Percentiles rank a stretch among this genome's conserved stretches.
phyloP scores from a whole-genome alignment of 2,797 vertebrate genomes.

The Thaleichthys pacificus region DNA sequence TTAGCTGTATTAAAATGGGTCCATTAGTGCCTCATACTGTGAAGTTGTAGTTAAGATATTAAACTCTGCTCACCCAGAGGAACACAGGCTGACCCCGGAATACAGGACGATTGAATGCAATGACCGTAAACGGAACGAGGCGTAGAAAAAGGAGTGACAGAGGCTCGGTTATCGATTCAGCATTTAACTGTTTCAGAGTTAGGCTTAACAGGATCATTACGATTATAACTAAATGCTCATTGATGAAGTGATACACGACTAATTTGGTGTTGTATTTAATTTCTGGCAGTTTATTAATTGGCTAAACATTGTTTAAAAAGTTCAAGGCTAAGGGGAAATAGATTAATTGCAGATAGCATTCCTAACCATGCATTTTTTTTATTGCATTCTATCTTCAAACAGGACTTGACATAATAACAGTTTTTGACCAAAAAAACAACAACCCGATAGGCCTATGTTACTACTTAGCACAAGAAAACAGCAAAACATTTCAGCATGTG shows the following conservation, averaged over 20 bases:
- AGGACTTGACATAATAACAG: too few relatives aligned
- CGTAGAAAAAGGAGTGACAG: slow-evolving; percentile 26
- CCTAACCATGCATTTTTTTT: background rate
- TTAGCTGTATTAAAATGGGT: too few relatives aligned
- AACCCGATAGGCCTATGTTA: too few relatives aligned
- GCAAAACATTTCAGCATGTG: slow-evolving; percentile 58
- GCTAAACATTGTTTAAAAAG: background rate
- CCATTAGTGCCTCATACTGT: background rate
- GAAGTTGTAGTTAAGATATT: background rate
- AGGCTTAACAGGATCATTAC: background rate
- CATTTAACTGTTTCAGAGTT: slow-evolving; percentile 59
- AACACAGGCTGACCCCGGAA: background rate
- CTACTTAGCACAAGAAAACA: background rate
- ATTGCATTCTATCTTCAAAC: too few relatives aligned
- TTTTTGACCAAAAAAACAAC: background rate
- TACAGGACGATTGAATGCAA: too few relatives aligned
- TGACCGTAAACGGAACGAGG: background rate
- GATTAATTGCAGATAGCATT: background rate
- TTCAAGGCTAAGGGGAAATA: background rate
- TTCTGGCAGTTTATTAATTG: too few relatives aligned
- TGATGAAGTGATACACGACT: too few relatives aligned
- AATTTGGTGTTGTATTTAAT: too few relatives aligned
- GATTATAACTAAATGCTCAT: background rate
- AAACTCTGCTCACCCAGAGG: background rate
- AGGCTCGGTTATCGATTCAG: slow-evolving; percentile 54